Evolutionary conservation across 2,888 invertebrate genomes (phyloP), one percentile per base, ranked within the genome.

Genomic region (Drosophila parthenogenetica): DNA sequence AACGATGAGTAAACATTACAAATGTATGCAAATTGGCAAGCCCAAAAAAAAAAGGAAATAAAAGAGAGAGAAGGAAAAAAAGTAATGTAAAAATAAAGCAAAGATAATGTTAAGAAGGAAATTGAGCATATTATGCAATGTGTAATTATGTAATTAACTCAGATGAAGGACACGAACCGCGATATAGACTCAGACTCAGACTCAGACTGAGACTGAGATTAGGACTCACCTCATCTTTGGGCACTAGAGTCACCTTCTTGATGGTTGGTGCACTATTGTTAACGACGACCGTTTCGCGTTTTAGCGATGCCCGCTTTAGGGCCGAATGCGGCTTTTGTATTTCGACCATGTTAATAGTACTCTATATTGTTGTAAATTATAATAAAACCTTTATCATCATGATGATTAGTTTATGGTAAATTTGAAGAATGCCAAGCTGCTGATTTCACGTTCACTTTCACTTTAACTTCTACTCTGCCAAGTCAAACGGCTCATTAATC

Each of bases 221-320:
- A 1, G 10, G 29, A 89, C 92, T 92, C 87, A 92, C 92, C 92
- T 92, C 92, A 65, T 92, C 92, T 74, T 92, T 92, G 63, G 91
- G 90, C 79, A 92, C 90, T 55, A 92, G 81, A 43, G 92, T 92
- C 46, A 92, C 92, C 86, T 92, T 92, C 74, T 92, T 92, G 73
- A 91, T 89, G 80, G 92, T 89, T 55, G 92, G 91, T 46, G 92
- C 91, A 79, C 84, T 89, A 77, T 90, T 90, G 80, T 90, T 91
- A 72, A 91, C 91, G 72, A 92, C 92, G 64, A 92, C 91, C 49
- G 92, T 92, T 88, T 92, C 92, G 61, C 92, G 90, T 69, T 92
- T 92, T 50, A 91, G 69, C 71, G 92, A 90, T 66, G 91, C 89
- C 61, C 91, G 79, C 76, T 91, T 91, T 17, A 92, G 81, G 19